phyloP scores from a whole-genome alignment of 1,140 invertebrate species.

The Megalopta genalis region DNA sequence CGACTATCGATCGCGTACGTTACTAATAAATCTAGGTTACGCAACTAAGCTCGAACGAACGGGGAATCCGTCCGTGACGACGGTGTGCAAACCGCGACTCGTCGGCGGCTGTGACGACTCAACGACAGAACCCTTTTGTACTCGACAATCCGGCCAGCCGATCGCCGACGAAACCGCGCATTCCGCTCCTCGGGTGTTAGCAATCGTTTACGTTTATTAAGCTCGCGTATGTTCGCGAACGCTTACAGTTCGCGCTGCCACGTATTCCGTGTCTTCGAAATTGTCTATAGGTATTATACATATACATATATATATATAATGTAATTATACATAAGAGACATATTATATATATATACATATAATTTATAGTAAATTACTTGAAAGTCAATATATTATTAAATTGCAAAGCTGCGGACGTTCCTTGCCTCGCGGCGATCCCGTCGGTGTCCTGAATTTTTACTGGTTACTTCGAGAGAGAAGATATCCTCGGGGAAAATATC shows the following conservation, averaged over 20 bases:
- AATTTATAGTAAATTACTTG: slow-evolving; percentile 40
- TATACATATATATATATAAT: slow-evolving; percentile 12
- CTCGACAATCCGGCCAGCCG: background rate
- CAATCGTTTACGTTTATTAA: background rate
- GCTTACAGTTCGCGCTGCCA: background rate
- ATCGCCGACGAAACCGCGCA: background rate
- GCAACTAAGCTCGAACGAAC: slow-evolving; percentile 3
- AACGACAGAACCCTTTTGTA: background rate
- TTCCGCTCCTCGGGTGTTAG: background rate
- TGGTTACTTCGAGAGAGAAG: background rate
- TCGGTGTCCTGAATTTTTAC: background rate
- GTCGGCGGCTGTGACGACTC: background rate
- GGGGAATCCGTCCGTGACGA: background rate
- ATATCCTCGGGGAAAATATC: too few species aligned
- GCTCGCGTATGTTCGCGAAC: background rate
- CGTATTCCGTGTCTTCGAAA: background rate
- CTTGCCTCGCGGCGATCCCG: background rate
- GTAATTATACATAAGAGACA: slow-evolving; percentile 33
- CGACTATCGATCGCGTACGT: slow-evolving; percentile 14
- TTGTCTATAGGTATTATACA: slow-evolving; percentile 24
- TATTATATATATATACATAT: slow-evolving; percentile 32
- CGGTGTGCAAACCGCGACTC: background rate
- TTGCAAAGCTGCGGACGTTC: background rate
- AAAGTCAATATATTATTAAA: slow-evolving; percentile 20
- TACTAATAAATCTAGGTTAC: slow-evolving; percentile 20